Base-by-base conservation (phyloP, 2,113 vertebrate species). In the Laticauda colubrina region DNA sequence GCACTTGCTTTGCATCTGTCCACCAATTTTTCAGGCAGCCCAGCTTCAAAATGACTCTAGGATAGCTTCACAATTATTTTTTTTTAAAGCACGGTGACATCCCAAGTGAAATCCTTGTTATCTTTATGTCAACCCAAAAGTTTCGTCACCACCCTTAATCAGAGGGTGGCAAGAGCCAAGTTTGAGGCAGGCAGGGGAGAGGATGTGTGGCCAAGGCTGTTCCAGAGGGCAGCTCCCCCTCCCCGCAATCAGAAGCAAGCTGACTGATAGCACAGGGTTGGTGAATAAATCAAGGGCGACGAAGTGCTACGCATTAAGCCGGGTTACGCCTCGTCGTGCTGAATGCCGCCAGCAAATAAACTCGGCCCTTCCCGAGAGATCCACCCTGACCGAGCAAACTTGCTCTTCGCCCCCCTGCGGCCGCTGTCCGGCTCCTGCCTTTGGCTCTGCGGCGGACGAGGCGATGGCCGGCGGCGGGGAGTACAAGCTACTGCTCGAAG, bases 401-500 rank as follows among this genome's bases (percentile, higher is more conserved):
- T 90, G 55, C 69, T 75, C 69, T 75, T 5, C 10, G 43, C 43
- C 85, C 81, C 81, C 23, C 2, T 5, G 43, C 0, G 43, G 34
- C 69, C 34, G 69, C 15, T 3, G 6, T 29, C 43, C 56, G 23
- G 23, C 34, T 39, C 75, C 18, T 21, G 21, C 5, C 23, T 86
- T 51, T 18, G 0, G 0, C 87, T 10, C 0, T 61, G 0, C 39
- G 24, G 45, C 39, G 81, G 64, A 86, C 39, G 85, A 21, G 93
- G 4, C 3, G 26, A 97, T 98, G 97, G 94, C 91, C 4, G 51
- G 91, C 12, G 53, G 90, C 1, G 48, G 48, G 48, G 23, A 91
- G 92, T 90, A 96, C 11, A 98, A 95, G 90, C 98, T 99, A 1
- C 96, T 99, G 93, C 97, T 99, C 94, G 97, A 98, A 94, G 98